Base-by-base conservation (phyloP, 2,113 vertebrate species). In the Echinops telfairi region DNA sequence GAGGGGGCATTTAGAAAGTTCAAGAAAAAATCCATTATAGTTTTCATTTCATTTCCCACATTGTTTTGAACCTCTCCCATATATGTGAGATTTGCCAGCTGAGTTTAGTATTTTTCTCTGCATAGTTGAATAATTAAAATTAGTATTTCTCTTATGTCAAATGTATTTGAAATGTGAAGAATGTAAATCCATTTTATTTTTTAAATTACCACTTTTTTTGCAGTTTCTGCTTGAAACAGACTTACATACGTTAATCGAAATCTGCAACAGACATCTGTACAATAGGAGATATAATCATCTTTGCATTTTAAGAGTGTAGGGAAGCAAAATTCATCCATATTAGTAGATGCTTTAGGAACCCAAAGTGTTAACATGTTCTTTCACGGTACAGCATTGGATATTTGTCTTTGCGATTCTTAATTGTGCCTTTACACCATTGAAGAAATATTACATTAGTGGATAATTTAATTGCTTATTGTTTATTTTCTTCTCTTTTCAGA, bases 401-500 rank as follows among this genome's bases (percentile, higher is more conserved):
- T 94, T 93, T 95, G 43, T 88, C 60, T 93, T 84, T 92, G 36
- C 43, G 66, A 11, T 70, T 95, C 60, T 11, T 77, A n/a, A 89
- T 75, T 76, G 70, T 86, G 29, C 57, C 15, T 62, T 64, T 91
- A 14, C 83, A 85, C 71, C 78, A 94, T 82, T 93, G 76, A 91
- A 60, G 70, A 93, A 85, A 22, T 83, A 60, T 92, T 96, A 86
- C 19, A 11, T 93, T 86, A 79, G 33, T 81, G 91, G 25, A n/a
- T 95, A 62, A 95, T 92, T 92, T 93, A 83, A 90, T 81, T 96
- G 29, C 92, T 84, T 53, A 40, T 5, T 88, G 47, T 53, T 53
- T 53, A 12, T 97, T 97, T 96, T 93, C 43, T 97, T 6, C 0
- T 97, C 87, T 97, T 97, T 97, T 80, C 98, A 99, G 99, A 99